Evolutionary conservation across 2,888 invertebrate genomes (phyloP), one percentile per base, ranked within the genome.

Genomic region (Brenthis daphne): DNA sequence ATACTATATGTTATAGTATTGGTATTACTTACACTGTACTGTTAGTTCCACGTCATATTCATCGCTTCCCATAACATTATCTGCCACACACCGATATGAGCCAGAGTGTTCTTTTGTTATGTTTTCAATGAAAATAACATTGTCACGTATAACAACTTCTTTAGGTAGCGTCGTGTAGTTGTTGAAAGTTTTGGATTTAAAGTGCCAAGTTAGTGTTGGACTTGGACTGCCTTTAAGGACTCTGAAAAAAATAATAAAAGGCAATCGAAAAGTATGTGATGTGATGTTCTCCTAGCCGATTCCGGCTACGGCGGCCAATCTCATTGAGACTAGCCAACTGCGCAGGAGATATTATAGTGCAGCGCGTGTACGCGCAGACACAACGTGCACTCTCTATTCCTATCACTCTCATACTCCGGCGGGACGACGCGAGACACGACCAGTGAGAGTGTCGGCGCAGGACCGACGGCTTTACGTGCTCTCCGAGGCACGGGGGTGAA

Each of bases 21-120:
- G 29, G 29, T 11, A 43, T 1, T 8, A 43, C 89, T 88, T 81
- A 93, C 93, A 87, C 61, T 87, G 86, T 1, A 93, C 88, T 24
- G 81, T 73, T 16, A 93, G 66, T 50, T 72, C 64, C 0, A 85
- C 75, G 4, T 84, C 81, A 73, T 85, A 81, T 0, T 58, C 57
- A 74, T 93, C 92, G 60, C 71, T 77, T 6, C 89, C 92, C 0
- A 90, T 60, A 0, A 82, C 76, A 75, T 92, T 93, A 1, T 80
- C 76, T 0, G 87, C 92, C 1, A 77, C 64, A 76, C 93, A 93
- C 12, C 85, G 80, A 67, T 92, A 93, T 0, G 75, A 50, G 0
- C 92, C 92, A 1, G 73, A 75, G n/a, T 89, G 78, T 0, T 76
- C 66, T 5, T 86, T 75, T 3, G 76, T 78, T 0, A 90, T 86